Percentiles rank a stretch among this genome's conserved stretches.
These are phyloP conservation scores for Rattus rattus DNA, from an alignment of 2,113 vertebrate genomes.

Conservation along the genomic window DNA sequence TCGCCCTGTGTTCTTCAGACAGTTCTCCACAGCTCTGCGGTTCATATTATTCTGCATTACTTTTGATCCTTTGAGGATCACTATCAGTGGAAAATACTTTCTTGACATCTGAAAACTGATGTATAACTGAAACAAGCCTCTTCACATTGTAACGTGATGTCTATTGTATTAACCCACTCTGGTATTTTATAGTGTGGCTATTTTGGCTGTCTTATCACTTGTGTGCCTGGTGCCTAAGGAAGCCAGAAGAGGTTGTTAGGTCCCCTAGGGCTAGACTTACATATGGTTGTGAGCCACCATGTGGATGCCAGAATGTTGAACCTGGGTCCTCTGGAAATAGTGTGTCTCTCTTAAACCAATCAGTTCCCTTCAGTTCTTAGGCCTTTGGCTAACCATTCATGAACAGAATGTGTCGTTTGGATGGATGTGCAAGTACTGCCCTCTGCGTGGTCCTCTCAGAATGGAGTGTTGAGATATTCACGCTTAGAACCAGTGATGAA, in stretches of 20 bases:
- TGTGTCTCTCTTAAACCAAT: neutral
- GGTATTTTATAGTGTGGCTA: neutral
- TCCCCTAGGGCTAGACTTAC: neutral
- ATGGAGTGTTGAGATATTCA: neutral
- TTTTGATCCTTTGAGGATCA: slow-evolving; percentile 20
- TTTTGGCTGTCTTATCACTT: neutral
- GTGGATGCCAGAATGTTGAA: neutral
- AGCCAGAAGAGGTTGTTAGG: neutral
- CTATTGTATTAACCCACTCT: neutral
- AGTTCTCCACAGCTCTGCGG: neutral
- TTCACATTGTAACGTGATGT: neutral
- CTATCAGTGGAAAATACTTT: slow-evolving; percentile 39
- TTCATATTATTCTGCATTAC: neutral
- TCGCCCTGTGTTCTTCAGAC: neutral
- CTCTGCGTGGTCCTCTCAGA: slow-evolving; percentile 20
- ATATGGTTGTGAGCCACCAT: too few species aligned
- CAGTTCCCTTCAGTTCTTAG: neutral
- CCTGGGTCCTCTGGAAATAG: neutral
- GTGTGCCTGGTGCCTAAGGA: neutral
- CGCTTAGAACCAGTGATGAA: slow-evolving; percentile 28
- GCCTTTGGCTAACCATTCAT: slow-evolving; percentile 21
- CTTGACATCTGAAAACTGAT: slow-evolving; percentile 57
- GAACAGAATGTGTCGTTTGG: slow-evolving; percentile 25
- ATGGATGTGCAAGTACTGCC: neutral
- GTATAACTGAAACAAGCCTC: neutral